Evolutionary conservation across 2,797 vertebrate species (phyloP), one percentile per base, ranked within the genome.

Genomic region (Myripristis murdjan): DNA sequence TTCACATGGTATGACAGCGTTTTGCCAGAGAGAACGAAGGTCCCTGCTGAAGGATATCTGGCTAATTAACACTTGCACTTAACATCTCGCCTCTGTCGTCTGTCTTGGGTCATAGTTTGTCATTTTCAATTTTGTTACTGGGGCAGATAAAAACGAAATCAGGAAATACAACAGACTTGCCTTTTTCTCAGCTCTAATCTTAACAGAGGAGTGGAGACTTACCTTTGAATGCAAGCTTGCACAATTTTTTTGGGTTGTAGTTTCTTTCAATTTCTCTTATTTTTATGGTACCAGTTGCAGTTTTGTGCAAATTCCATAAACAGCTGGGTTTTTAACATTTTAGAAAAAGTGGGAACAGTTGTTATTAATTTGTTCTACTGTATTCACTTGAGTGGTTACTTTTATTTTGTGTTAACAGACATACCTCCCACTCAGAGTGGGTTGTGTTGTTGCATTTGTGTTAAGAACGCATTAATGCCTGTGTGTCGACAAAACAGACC

Each of bases 171-270:
- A 51, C 49, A 67, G 52, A 66, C 39, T 84, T 79, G 83, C 84
- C 83, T 88, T 91, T 66, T 73, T 77, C 66, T 79, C 73, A 52
- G 52, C 72, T 68, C 52, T 57, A 28, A 73, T 26, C 57, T 46
- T 28, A 48, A 28, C 20, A 75, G 47, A 62, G 6, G 44, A 39
- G 63, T 48, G 73, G 79, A 76, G 57, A 53, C 61, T 79, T 88
- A 80, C 73, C 70, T 26, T 58, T 23, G 47, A 81, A 70, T 83
- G 83, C 79, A 75, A 54, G 84, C 69, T 91, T 93, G 91, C 91
- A 91, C 86, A 85, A 85, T 67, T 44, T 69, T 73, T 79, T 73
- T 63, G 5, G 5, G 46, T 68, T 31, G 80, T 58, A 11, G 33
- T 66, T 14, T 33, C 55, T 68, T 61, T 12, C 69, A 9, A 37